These are phyloP conservation scores for Staurois parvus DNA, from an alignment of 2,797 vertebrate genomes.

Conservation along the genomic window DNA sequence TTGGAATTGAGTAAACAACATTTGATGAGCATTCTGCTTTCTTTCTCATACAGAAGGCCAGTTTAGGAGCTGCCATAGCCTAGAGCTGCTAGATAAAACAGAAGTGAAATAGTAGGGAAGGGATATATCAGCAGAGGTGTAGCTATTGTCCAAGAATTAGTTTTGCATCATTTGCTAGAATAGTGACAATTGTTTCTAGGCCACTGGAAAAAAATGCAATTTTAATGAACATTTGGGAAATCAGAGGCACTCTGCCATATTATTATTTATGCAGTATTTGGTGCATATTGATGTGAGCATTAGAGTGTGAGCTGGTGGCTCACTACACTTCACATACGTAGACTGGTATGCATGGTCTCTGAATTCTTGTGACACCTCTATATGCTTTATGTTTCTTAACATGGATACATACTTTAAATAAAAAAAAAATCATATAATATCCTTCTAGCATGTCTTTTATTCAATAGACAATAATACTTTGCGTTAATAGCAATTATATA, in stretches of 20 bases:
- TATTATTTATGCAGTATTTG: conserved; percentile 55
- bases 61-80: conserved; percentile 26
- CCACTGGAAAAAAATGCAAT: conserved; percentile 54
- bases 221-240: conserved; percentile 61
- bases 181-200: conserved; percentile 61
- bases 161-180: conserved; percentile 57
- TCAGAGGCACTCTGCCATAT: conserved; percentile 54
- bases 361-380: neutral
- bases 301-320: conserved; percentile 40
- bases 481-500: too few species aligned
- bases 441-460: neutral
- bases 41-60: conserved; percentile 39
- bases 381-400: neutral
- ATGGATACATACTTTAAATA: neutral
- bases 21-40: conserved; percentile 54
- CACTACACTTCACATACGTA: conserved; percentile 26
- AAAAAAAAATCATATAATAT: neutral
- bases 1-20: conserved; percentile 44
- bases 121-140: conserved; percentile 57
- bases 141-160: conserved; percentile 63
- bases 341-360: neutral
- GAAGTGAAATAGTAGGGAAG: conserved; percentile 55
- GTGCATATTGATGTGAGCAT: conserved; percentile 58
- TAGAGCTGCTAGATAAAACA: conserved; percentile 44
- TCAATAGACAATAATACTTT: too few species aligned